A percentile compares a stretch with the other conserved stretches of the same genome.
phyloP scores from a whole-genome alignment of 2,113 vertebrate species.

The Notarius quadriscutis region DNA sequence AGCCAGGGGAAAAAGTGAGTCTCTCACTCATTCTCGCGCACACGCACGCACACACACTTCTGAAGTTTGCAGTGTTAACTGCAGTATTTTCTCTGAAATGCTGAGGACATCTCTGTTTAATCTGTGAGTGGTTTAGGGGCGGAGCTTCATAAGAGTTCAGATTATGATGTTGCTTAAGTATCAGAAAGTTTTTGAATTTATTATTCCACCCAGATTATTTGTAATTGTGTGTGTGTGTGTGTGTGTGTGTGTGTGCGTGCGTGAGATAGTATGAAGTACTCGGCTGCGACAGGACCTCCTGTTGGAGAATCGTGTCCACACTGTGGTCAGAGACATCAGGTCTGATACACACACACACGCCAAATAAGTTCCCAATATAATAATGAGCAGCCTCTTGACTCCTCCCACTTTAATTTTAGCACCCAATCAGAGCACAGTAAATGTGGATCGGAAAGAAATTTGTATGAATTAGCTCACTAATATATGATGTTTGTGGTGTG shows the following conservation, averaged over 20 bases:
- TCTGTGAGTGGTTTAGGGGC: not conserved
- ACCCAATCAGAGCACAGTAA: not conserved
- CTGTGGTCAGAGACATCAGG: conserved; percentile 87
- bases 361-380: not conserved
- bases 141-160: not conserved
- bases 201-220: not conserved
- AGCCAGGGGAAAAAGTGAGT: conserved; percentile 76
- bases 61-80: not conserved
- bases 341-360: conserved; percentile 45
- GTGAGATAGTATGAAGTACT: conserved; percentile 82
- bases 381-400: not conserved
- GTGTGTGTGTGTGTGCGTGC: conserved; percentile 21
- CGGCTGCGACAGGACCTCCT: conserved; percentile 81
- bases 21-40: not conserved
- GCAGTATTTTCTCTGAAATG: not conserved
- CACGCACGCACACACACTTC: not conserved
- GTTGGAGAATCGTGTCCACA: conserved; percentile 79
- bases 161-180: not conserved
- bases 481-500: not conserved
- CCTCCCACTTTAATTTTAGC: not conserved
- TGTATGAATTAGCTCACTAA: not conserved
- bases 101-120: not conserved
- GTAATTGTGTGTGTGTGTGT: not conserved
- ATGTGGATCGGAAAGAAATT: too few species aligned
- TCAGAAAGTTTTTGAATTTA: not conserved